Evolutionary conservation across 2,888 invertebrate species (phyloP).

Genomic region (Cheilosia urbana): DNA sequence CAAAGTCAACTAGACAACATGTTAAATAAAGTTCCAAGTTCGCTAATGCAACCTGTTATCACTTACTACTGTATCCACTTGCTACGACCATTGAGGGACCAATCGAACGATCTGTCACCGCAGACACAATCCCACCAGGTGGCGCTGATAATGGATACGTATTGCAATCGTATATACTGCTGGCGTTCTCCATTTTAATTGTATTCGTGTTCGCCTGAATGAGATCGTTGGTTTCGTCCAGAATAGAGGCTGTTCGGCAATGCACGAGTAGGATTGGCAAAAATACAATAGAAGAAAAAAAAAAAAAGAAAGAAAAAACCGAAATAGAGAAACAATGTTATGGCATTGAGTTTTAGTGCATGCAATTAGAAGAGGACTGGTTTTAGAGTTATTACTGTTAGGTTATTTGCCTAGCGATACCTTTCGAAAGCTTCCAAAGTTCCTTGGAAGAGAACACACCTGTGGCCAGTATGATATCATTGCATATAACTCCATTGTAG

Average conservation of each 20-base stretch:
- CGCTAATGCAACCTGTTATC: background rate
- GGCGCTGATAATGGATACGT: conserved; percentile 88
- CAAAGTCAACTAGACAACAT: conserved; percentile 81
- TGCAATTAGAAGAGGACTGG: conserved; percentile 45
- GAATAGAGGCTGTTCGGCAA: conserved; percentile 91
- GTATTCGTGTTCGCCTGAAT: conserved; percentile 86
- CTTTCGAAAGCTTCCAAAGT: conserved; percentile 99
- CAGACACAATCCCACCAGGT: conserved; percentile 81
- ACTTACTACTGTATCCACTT: conserved; percentile 92
- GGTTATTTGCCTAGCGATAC: conserved; percentile 84
- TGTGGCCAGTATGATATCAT: conserved; percentile 99
- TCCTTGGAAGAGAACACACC: conserved; percentile 99
- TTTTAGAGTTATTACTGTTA: conserved; percentile 59
- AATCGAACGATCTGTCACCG: conserved; percentile 77
- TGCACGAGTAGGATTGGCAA: background rate
- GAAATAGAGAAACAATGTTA: conserved; percentile 20
- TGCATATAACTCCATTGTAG: conserved; percentile 99
- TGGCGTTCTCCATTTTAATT: conserved; percentile 92
- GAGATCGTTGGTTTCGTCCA: conserved; percentile 92
- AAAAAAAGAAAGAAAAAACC: conserved; percentile 14
- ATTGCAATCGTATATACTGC: conserved; percentile 90
- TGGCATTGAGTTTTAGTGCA: conserved; percentile 18
- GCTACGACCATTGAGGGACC: conserved; percentile 88
- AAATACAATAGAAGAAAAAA: conserved; percentile 27
- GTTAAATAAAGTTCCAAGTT: background rate